phyloP scores from a whole-genome alignment of 2,888 invertebrate species.

The Argynnis bischoffii region DNA sequence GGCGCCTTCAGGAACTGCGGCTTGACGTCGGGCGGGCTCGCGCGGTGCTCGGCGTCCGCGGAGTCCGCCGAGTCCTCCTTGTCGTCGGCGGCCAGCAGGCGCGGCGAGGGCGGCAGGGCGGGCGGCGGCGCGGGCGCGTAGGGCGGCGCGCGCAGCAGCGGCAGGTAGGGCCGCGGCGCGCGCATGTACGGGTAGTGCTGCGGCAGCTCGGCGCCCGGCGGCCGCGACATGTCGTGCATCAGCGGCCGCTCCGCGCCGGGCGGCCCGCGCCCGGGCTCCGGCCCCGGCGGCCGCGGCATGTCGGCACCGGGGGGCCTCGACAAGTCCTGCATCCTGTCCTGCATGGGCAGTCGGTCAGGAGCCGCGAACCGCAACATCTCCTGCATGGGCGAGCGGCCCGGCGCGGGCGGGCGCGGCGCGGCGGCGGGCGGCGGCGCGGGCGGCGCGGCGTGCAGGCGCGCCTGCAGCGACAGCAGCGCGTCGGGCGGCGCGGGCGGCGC shows the following conservation, averaged over 20 bases:
- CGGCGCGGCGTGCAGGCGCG: conserved; percentile 19
- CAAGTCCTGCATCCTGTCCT: conserved; percentile 27
- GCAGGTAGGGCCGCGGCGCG: conserved; percentile 34
- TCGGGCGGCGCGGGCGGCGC: conserved; percentile 51
- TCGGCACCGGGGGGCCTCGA: conserved; percentile 21
- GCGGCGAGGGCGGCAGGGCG: conserved; percentile 14
- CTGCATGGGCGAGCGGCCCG: conserved; percentile 32
- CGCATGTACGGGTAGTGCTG: conserved; percentile 46
- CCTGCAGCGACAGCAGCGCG: conserved; percentile 29
- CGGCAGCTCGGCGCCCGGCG: conserved; percentile 33
- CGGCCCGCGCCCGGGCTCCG: too few species aligned
- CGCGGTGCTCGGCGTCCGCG: conserved; percentile 21
- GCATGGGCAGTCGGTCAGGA: conserved; percentile 29
- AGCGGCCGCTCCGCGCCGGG: not conserved
- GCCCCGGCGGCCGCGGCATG: conserved; percentile 39
- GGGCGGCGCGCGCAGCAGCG: conserved; percentile 24
- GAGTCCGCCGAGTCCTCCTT: conserved; percentile 20
- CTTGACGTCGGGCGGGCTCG: conserved; percentile 42
- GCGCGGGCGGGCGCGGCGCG: conserved; percentile 20
- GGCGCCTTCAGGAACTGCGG: conserved; percentile 40
- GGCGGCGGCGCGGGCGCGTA: not conserved
- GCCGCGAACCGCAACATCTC: conserved; percentile 27
- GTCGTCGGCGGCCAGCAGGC: conserved; percentile 23
- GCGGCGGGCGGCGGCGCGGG: conserved; percentile 16
- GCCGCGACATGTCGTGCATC: conserved; percentile 36